phyloP scores from a whole-genome alignment of 2,797 vertebrate species.

The Aphelocoma californica region DNA sequence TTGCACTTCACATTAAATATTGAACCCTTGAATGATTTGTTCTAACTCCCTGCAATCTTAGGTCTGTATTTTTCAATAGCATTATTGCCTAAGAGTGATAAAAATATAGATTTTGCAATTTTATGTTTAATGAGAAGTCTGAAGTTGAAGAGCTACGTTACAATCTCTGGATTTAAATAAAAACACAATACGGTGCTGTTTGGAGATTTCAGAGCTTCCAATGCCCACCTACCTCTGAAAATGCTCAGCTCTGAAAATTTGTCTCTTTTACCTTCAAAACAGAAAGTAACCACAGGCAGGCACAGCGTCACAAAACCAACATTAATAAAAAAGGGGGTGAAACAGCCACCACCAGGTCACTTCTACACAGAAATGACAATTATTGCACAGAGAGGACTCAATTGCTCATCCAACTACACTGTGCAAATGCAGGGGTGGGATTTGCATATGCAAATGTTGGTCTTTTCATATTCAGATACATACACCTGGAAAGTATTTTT shows the following conservation, averaged over 20 bases:
- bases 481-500: neutral
- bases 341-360: neutral
- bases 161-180: neutral
- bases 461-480: neutral
- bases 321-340: neutral
- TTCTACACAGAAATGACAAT: neutral
- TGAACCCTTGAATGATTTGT: neutral
- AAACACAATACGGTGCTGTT: neutral
- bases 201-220: neutral
- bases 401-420: neutral
- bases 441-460: neutral
- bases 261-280: neutral
- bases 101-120: neutral
- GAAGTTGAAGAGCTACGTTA: neutral
- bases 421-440: neutral
- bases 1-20: neutral
- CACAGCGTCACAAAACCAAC: neutral
- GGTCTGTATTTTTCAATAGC: neutral
- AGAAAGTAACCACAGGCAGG: neutral
- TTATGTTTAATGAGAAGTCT: neutral
- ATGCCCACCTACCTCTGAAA: neutral
- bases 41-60: neutral
- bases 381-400: neutral
- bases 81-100: neutral
- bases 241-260: neutral